These are phyloP conservation scores for Carassius carassius DNA, from an alignment of 2,113 vertebrate species.

Conservation along the genomic window DNA sequence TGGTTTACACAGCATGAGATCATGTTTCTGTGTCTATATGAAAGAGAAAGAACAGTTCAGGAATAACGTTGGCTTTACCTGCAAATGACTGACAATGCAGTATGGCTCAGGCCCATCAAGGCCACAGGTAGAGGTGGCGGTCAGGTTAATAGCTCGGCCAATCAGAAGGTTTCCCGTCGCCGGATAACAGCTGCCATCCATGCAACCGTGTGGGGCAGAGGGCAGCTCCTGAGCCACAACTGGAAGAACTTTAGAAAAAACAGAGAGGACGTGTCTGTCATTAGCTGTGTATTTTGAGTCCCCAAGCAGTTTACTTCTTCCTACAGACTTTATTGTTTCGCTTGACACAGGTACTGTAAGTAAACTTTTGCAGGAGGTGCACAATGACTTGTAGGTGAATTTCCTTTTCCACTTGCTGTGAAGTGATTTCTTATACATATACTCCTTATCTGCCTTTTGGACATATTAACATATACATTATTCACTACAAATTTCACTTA, in stretches of 20 bases:
- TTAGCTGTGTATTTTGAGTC: background rate
- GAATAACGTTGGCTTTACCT: constrained; percentile 66
- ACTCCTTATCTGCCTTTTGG: background rate
- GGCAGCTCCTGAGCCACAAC: constrained; percentile 72
- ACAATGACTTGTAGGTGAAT: background rate
- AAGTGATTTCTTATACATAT: background rate
- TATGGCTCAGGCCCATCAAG: constrained; percentile 72
- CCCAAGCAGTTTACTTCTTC: background rate
- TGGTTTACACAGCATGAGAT: constrained; percentile 40
- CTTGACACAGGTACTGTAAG: no score
- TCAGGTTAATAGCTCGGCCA: constrained; percentile 74
- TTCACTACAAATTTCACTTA: background rate
- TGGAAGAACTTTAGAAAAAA: constrained; percentile 52
- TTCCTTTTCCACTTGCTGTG: background rate
- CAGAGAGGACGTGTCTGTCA: background rate
- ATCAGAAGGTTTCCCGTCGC: constrained; percentile 84
- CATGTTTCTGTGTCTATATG: constrained; percentile 3
- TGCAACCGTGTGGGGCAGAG: constrained; percentile 77
- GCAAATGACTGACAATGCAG: constrained; percentile 85
- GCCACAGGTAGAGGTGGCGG: constrained; percentile 80
- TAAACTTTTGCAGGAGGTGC: background rate
- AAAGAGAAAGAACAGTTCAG: background rate
- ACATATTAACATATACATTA: background rate
- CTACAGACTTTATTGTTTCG: no score
- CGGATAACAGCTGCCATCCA: constrained; percentile 77